Percentiles rank a stretch among this genome's conserved stretches.
Evolutionary conservation across 1,140 invertebrate species (phyloP).

Genomic region (Drosophila ananassae): DNA sequence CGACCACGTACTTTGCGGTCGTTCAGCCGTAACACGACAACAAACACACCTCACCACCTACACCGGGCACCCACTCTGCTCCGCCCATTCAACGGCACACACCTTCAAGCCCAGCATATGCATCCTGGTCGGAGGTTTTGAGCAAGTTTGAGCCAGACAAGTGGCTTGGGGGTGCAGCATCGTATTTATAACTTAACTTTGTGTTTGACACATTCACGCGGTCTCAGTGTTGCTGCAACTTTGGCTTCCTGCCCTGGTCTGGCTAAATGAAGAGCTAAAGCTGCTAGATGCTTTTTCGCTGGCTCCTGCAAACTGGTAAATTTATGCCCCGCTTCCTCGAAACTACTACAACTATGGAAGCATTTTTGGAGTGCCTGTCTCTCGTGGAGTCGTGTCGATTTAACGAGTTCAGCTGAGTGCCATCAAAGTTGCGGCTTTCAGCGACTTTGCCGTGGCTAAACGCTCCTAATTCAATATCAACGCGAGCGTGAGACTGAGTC

Average conservation of each 20-base stretch:
- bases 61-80: not conserved
- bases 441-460: slow-evolving; percentile 53
- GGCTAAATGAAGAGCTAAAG: slow-evolving; percentile 63
- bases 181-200: slow-evolving; percentile 82
- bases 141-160: slow-evolving; percentile 2
- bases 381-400: slow-evolving; percentile 39
- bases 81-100: not conserved
- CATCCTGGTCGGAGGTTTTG: slow-evolving; percentile 1
- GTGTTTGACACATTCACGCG: slow-evolving; percentile 80
- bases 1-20: slow-evolving; percentile 81
- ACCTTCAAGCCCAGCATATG: slow-evolving; percentile 9
- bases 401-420: slow-evolving; percentile 61
- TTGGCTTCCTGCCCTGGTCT: slow-evolving; percentile 36
- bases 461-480: slow-evolving; percentile 64
- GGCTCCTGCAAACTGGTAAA: slow-evolving; percentile 60
- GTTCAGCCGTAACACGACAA: slow-evolving; percentile 81
- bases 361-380: slow-evolving; percentile 15
- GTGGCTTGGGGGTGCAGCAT: slow-evolving; percentile 50
- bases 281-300: not conserved
- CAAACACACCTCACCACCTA: slow-evolving; percentile 59
- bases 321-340: slow-evolving; percentile 67
- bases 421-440: slow-evolving; percentile 58
- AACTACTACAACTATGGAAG: slow-evolving; percentile 12
- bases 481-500: slow-evolving; percentile 27
- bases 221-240: slow-evolving; percentile 47